Evolutionary conservation across 2,113 vertebrate species (phyloP).

Genomic region (Lycaon pictus): DNA sequence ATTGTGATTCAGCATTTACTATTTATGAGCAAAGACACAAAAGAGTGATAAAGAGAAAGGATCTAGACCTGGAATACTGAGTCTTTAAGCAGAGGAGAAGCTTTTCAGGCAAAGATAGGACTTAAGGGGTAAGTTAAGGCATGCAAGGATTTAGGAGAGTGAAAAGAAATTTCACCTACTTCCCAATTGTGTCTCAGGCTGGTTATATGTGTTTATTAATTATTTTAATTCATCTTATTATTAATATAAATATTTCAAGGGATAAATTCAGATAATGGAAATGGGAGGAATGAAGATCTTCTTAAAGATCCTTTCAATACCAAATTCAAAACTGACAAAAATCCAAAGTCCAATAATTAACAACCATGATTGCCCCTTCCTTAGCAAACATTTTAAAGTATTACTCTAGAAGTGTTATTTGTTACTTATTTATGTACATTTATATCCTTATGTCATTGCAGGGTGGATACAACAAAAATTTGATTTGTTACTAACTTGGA

Average conservation of each 20-base stretch:
- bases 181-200: background rate
- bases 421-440: background rate
- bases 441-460: background rate
- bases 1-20: background rate
- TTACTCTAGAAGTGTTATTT: background rate
- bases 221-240: conserved; percentile 11
- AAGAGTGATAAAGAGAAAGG: background rate
- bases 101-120: background rate
- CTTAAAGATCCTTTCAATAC: background rate
- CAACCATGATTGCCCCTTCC: background rate
- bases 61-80: background rate
- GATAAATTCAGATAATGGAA: background rate
- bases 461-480: background rate
- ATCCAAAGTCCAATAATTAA: background rate
- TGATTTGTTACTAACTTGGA: background rate
- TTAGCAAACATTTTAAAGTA: conserved; percentile 33
- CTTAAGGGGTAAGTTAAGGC: background rate
- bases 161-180: background rate
- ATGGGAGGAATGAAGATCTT: background rate
- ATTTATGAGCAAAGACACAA: background rate
- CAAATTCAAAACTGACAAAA: conserved; percentile 14
- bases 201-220: background rate
- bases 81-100: background rate
- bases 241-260: background rate
- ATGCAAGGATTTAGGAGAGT: background rate